Base-by-base conservation (phyloP, 2,797 vertebrate species). In the Tiaroga cobitis region DNA sequence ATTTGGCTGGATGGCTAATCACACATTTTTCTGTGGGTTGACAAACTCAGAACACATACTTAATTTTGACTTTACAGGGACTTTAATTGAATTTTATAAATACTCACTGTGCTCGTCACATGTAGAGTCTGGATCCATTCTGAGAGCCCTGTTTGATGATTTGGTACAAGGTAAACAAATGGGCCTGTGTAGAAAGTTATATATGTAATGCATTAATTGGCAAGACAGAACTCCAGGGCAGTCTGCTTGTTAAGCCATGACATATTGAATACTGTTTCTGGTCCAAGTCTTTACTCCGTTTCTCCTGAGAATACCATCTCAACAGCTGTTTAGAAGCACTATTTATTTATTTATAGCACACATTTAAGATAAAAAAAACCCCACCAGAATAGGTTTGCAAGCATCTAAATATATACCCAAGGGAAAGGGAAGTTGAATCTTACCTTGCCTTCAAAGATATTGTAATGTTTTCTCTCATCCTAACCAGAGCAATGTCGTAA, bases 111-210 rank as follows among this genome's bases (percentile, higher is more conserved):
- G 96, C 34, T 94, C 86, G 67, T 88, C 81, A 87, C 96, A 97
- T 2, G 92, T 96, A 26, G 95, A 91, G 59, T 92, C 87, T 63
- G 84, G 67, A 63, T 67, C 92, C 85, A 91, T 91, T 90, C 94
- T 95, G 90, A 97, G 84, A 82, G 97, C 97, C 75, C 95, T 93
- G 16, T 92, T 95, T 77, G 95, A 93, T 51, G 95, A 92, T 19
- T 92, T 86, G 0, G 97, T 97, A 82, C 96, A 97, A 0, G 96
- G 96, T 70, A 97, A 90, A 85, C 97, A 96, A 87, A 97, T 94
- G 0, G 96, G 95, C 87, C 97, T 97, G 90, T 86, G 29, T 43
- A 21, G 19, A 26, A 19, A 5, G 83, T 11, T 83, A 8, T 18
- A 81, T 11, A 67, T 26, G 85, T 19, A 63, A 19, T 6, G 18